Conservation (phyloP, 2,113 vertebrate species). For the Calidris pygmaea region DNA sequence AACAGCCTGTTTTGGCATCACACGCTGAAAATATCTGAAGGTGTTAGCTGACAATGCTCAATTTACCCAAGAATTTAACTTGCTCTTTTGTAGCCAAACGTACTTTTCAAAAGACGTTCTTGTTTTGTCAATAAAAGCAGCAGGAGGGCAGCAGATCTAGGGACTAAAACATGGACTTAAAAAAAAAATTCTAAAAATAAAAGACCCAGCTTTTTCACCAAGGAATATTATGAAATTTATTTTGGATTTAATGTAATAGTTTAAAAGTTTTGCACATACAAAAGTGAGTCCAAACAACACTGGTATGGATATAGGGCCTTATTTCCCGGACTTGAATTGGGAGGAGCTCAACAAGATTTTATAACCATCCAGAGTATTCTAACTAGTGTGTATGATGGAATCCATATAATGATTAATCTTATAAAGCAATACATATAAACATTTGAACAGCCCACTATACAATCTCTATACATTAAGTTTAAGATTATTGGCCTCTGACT, state of each 20-base stretch:
- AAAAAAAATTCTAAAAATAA: background rate
- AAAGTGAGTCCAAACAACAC: background rate
- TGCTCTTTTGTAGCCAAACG: background rate
- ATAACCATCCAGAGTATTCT: background rate
- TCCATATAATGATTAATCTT: background rate
- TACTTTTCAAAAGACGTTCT: background rate
- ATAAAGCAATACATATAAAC: background rate
- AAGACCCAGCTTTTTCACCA: background rate
- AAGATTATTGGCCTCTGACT: background rate
- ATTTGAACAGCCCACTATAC: background rate
- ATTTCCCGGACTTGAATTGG: background rate
- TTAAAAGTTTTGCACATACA: background rate
- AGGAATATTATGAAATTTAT: background rate
- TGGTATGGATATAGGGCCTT: background rate
- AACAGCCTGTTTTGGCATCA: background rate
- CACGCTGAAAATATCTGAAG: background rate
- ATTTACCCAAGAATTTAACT: background rate
- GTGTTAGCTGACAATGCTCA: background rate
- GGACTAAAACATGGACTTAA: background rate
- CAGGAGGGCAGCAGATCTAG: background rate
- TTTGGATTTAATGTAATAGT: background rate
- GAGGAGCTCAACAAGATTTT: background rate
- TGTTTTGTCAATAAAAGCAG: slow-evolving; percentile 2
- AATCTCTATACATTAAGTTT: background rate
- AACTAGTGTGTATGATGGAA: background rate